phyloP scores from a whole-genome alignment of 2,797 vertebrate species.

The Melanitta fusca region DNA sequence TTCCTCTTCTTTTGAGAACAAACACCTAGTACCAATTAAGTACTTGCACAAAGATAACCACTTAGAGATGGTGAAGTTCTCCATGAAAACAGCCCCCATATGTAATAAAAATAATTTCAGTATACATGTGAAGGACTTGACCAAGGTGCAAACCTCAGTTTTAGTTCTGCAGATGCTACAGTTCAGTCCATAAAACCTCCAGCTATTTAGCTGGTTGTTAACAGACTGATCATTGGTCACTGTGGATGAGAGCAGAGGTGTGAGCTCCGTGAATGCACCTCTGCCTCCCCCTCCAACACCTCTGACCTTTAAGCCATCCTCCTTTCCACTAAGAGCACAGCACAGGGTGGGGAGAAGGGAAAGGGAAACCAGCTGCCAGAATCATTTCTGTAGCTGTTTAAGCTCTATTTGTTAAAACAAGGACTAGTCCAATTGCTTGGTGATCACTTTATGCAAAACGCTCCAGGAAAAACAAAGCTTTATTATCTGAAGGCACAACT shows the following conservation, averaged over 20 bases:
- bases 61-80: background rate
- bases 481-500: background rate
- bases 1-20: slow-evolving; percentile 8
- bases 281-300: background rate
- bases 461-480: background rate
- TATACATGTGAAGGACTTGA: background rate
- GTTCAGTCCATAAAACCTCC: background rate
- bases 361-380: background rate
- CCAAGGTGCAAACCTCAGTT: background rate
- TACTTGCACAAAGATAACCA: background rate
- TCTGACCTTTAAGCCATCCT: background rate
- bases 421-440: background rate
- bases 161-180: background rate
- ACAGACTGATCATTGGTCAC: background rate
- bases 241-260: background rate
- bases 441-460: background rate
- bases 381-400: background rate
- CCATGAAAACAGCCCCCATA: background rate
- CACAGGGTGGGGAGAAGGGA: background rate
- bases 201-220: background rate
- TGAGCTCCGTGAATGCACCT: background rate
- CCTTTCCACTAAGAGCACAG: background rate
- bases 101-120: background rate
- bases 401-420: background rate
- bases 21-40: background rate